These are phyloP conservation scores for Phortica variegata DNA, from an alignment of 1,140 invertebrate species.

Conservation along the genomic window DNA sequence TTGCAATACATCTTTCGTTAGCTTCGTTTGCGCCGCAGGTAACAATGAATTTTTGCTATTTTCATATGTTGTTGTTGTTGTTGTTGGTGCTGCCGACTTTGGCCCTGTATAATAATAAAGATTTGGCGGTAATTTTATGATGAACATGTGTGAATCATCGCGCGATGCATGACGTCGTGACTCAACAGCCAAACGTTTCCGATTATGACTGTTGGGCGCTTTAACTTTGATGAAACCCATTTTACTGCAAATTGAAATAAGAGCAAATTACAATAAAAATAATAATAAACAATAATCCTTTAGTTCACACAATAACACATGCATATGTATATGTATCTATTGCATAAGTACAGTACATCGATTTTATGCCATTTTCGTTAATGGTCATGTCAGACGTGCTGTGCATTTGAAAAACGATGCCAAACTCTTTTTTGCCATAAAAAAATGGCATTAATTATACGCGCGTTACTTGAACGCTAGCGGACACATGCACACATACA, in stretches of 20 bases:
- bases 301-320: constrained; percentile 2
- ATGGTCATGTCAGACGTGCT: constrained; percentile 21
- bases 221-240: constrained; percentile 63
- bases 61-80: constrained; percentile 22
- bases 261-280: constrained; percentile 5
- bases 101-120: constrained; percentile 74
- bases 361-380: constrained; percentile 12
- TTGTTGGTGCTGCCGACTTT: constrained; percentile 34
- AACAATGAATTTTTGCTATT: no score
- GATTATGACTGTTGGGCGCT: constrained; percentile 64
- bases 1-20: constrained; percentile 16
- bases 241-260: constrained; percentile 41
- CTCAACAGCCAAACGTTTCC: constrained; percentile 72
- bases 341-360: constrained; percentile 12
- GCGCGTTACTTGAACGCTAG: no score
- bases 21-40: no score
- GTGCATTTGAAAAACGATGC: no score
- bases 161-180: constrained; percentile 65
- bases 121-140: constrained; percentile 77
- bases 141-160: constrained; percentile 78
- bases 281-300: not conserved
- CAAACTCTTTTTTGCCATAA: constrained; percentile 22
- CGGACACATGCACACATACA: no score
- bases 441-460: constrained; percentile 43
- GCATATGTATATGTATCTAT: constrained; percentile 39